Evolutionary conservation across 37 sponge, comb jelly and placozoan genomes (phyloP), one percentile per base, ranked within the genome.

Genomic region (Amphimedon queenslandica): DNA sequence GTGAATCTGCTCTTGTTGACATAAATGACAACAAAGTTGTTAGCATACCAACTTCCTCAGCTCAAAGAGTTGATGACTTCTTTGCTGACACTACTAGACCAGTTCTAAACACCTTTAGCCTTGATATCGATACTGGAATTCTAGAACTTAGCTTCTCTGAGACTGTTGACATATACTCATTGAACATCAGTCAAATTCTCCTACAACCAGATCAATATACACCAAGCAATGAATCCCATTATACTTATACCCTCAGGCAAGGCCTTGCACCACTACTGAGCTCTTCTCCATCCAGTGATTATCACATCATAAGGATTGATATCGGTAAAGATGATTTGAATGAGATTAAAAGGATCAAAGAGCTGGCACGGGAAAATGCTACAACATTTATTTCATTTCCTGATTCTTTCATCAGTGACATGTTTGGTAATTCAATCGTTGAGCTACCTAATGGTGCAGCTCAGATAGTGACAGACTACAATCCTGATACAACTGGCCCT

Each of bases 1-100:
- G 78, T 13, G 74, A 79, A 24, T 4, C 2, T 8, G 67, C 89
- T 27, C 57, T 95, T 11, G 16, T 79, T 18, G 96, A 95, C 61
- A 95, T 95, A 92, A 95, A 85, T 53, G 72, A 18, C 21, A 91
- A 95, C 60, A 36, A 58, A 30, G 86, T 95, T 10, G 72, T 75
- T 1, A 66, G 65, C 6, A 74, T 87, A 34, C 23, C 65, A 8
- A 25, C 38, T 16, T 28, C 2, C 28, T 20, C 63, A 51, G 88
- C 86, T 16, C 60, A 64, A 40, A 75, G 27, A 37, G 92, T 91
- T 27, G 29, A 40, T 4, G 40, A 36, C 2, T 95, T 79, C 55
- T 57, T 35, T 13, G 27, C 47, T 24, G 96, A 95, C 61, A 57
- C 8, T 16, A 82, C 77, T 57, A 30, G n/a, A 29, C 96, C 96